These are phyloP conservation scores for Canis aureus DNA, from an alignment of 2,113 vertebrate genomes.

Conservation along the genomic window DNA sequence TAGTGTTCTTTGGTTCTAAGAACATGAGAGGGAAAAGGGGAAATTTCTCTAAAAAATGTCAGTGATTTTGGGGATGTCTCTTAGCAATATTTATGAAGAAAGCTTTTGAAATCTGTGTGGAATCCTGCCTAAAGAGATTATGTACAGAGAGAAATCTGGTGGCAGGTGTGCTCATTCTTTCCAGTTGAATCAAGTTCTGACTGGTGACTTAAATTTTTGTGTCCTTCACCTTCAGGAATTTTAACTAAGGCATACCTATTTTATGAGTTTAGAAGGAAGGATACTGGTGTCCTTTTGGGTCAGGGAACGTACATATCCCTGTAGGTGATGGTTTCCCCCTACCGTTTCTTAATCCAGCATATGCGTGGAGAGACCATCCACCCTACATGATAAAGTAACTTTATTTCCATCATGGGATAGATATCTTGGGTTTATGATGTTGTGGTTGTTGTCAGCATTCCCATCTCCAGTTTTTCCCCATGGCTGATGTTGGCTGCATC, in stretches of 20 bases:
- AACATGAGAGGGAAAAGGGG: neutral
- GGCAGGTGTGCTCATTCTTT: conserved; percentile 71
- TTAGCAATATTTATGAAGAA: neutral
- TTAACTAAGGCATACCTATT: neutral
- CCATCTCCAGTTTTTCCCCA: neutral
- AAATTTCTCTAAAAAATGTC: neutral
- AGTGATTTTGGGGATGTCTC: neutral
- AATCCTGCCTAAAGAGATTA: conserved; percentile 55
- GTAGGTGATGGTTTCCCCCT: neutral
- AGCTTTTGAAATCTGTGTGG: neutral
- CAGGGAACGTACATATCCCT: neutral
- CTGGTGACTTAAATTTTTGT: neutral
- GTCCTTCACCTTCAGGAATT: conserved; percentile 16
- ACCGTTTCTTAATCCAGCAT: neutral
- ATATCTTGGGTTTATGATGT: neutral
- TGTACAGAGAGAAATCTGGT: neutral
- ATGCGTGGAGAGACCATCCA: neutral
- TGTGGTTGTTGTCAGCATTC: neutral
- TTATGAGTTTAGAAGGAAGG: neutral
- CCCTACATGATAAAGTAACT: neutral
- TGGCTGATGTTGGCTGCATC: neutral
- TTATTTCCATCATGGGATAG: neutral
- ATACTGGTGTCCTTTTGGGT: neutral
- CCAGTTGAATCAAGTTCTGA: conserved; percentile 60
- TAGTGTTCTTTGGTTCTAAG: neutral